Percentiles rank a stretch among this genome's conserved stretches.
These are phyloP conservation scores for Alfaro cultratus DNA, from an alignment of 2,797 vertebrate genomes.

Conservation along the genomic window DNA sequence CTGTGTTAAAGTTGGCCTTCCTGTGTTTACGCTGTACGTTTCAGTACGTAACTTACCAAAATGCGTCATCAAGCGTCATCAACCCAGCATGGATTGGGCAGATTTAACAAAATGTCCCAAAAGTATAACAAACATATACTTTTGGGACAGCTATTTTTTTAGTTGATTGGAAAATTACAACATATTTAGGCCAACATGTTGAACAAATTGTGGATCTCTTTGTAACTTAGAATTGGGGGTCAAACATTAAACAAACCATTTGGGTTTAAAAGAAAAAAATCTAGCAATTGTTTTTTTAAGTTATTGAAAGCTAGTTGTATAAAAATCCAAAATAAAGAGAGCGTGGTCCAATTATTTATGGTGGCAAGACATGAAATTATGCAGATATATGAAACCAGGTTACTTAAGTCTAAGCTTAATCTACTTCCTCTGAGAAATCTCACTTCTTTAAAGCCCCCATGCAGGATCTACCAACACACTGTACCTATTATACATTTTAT, in stretches of 20 bases:
- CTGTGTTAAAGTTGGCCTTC: no score
- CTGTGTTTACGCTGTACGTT: no score
- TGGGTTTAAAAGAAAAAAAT: neutral
- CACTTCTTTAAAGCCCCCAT: neutral
- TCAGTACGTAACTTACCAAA: no score
- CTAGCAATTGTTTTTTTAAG: neutral
- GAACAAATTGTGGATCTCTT: no score
- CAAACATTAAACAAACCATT: neutral
- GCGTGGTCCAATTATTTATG: neutral
- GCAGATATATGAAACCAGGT: neutral
- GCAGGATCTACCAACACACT: neutral
- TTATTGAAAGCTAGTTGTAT: neutral
- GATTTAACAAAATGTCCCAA: no score
- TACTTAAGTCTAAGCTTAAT: neutral
- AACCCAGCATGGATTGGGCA: no score
- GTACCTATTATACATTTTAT: neutral
- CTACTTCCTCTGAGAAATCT: slow-evolving; percentile 3
- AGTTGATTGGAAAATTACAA: no score
- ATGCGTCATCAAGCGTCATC: no score
- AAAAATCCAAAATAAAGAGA: neutral
- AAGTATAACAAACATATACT: no score
- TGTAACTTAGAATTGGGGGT: neutral
- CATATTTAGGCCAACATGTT: no score
- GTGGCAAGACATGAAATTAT: neutral
- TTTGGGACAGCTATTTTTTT: no score